Conservation (phyloP, 2,888 invertebrate species). For the Steromphala cineraria region DNA sequence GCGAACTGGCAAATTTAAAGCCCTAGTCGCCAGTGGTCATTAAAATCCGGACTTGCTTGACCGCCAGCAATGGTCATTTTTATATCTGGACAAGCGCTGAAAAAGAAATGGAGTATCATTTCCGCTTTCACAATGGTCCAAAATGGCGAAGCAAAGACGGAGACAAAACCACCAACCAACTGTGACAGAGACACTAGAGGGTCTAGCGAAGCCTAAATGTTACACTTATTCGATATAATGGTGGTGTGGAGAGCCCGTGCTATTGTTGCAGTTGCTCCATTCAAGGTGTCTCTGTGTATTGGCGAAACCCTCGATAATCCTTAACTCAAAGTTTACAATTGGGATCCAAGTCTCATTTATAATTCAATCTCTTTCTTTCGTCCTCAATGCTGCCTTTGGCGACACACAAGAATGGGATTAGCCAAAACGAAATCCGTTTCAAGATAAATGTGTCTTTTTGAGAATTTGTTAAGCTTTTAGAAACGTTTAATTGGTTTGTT, state of each 20-base stretch:
- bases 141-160: background rate
- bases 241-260: background rate
- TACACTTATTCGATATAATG: background rate
- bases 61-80: background rate
- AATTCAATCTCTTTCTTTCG: conserved; percentile 10
- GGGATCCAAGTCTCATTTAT: conserved; percentile 2
- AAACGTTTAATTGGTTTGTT: background rate
- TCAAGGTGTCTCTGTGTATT: background rate
- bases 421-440: background rate
- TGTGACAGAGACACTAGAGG: background rate
- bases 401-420: background rate
- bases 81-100: background rate
- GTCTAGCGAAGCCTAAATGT: background rate
- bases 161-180: background rate
- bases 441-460: conserved; percentile 12
- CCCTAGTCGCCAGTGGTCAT: background rate
- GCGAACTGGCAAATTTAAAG: background rate
- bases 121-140: background rate
- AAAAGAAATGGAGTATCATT: background rate
- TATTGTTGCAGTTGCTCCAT: background rate
- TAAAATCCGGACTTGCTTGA: background rate
- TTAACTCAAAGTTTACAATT: conserved; percentile 14
- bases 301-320: background rate
- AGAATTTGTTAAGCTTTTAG: background rate
- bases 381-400: background rate